Conservation (phyloP, 2,888 invertebrate genomes). For the Galeruca laticollis region DNA sequence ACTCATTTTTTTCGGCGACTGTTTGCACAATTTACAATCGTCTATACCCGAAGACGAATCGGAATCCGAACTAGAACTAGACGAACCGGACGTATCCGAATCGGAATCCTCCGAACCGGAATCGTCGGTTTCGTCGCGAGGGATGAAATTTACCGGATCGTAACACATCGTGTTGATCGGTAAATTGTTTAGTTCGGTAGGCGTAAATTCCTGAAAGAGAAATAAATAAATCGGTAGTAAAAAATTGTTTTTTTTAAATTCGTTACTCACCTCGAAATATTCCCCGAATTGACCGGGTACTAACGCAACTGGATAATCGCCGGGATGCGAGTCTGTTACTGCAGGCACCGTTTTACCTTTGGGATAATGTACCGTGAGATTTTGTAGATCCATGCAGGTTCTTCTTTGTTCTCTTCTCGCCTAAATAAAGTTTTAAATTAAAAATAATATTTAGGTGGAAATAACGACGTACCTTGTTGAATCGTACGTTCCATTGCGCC, state of each 20-base stretch:
- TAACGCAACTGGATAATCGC: slow-evolving; percentile 90
- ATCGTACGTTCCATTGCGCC: slow-evolving; percentile 88
- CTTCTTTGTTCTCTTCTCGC: slow-evolving; percentile 80
- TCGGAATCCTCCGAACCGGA: slow-evolving; percentile 70
- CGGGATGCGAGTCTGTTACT: slow-evolving; percentile 51
- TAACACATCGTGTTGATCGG: slow-evolving; percentile 92
- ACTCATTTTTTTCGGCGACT: slow-evolving; percentile 38
- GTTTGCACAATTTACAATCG: slow-evolving; percentile 52
- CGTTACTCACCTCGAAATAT: slow-evolving; percentile 73
- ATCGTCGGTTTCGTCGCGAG: slow-evolving; percentile 67
- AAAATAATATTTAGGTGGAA: neutral
- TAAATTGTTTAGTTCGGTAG: slow-evolving; percentile 89
- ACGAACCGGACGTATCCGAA: slow-evolving; percentile 67
- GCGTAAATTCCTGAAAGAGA: slow-evolving; percentile 72
- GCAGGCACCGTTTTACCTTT: slow-evolving; percentile 70
- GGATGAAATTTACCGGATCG: slow-evolving; percentile 70
- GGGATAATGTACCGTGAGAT: slow-evolving; percentile 86
- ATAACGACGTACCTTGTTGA: slow-evolving; percentile 83
- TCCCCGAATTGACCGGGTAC: slow-evolving; percentile 98
- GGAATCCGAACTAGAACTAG: slow-evolving; percentile 62
- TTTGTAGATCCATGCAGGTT: slow-evolving; percentile 93
- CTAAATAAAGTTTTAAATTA: slow-evolving; percentile 48
- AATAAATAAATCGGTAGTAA: slow-evolving; percentile 30
- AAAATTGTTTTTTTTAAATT: neutral
- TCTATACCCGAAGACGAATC: slow-evolving; percentile 49